These are phyloP conservation scores for Synergus itoensis DNA, from an alignment of 2,888 invertebrate genomes.

Conservation along the genomic window DNA sequence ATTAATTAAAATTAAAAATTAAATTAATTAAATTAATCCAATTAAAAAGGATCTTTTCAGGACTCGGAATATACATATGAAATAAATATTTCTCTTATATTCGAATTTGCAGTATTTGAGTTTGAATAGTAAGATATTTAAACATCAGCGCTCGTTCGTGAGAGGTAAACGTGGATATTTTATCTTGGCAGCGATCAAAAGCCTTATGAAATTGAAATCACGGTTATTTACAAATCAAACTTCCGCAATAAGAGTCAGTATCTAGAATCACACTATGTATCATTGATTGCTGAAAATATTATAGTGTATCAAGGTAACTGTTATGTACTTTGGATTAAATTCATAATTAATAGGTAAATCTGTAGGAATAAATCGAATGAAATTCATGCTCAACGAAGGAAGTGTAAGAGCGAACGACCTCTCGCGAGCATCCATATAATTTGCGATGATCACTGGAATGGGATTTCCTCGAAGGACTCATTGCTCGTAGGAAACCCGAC, in stretches of 20 bases:
- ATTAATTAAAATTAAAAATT: too few species aligned
- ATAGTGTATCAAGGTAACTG: neutral
- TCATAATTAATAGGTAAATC: slow-evolving; percentile 34
- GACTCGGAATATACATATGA: neutral
- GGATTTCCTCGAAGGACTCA: slow-evolving; percentile 38
- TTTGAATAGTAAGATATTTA: neutral
- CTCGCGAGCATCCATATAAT: slow-evolving; percentile 26
- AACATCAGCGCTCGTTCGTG: neutral
- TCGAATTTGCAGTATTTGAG: neutral
- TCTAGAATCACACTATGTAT: neutral
- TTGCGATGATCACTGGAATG: slow-evolving; percentile 39
- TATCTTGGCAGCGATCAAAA: neutral
- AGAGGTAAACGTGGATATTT: neutral
- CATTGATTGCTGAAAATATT: slow-evolving; percentile 24
- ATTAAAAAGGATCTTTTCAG: too few species aligned
- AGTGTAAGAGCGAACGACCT: neutral
- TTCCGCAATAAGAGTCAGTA: neutral
- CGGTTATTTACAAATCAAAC: slow-evolving; percentile 28
- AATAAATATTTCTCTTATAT: neutral
- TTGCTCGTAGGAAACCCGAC: slow-evolving; percentile 10
- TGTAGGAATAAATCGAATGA: slow-evolving; percentile 30
- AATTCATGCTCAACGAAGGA: slow-evolving; percentile 26
- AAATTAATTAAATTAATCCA: too few species aligned
- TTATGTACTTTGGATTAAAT: slow-evolving; percentile 27
- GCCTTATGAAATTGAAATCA: neutral